Evolutionary conservation across 2,113 vertebrate genomes (phyloP).

Genomic region (Daboia siamensis): DNA sequence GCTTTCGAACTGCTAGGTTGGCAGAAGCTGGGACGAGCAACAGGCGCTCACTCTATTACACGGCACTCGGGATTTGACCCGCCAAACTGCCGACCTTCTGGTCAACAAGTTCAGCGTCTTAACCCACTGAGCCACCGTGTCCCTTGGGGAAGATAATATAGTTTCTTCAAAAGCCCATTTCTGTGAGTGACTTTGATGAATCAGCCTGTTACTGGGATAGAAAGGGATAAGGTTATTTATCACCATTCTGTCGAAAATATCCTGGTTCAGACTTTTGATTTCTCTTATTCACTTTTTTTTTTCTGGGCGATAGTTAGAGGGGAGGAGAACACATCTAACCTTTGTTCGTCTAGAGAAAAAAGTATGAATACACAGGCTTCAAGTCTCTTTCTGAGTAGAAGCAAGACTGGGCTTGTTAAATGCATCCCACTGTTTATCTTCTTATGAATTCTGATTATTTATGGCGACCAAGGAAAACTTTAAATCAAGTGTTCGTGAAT

Average conservation of each 20-base stretch:
- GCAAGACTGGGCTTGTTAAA: not conserved
- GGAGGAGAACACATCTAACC: not conserved
- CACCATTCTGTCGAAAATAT: slow-evolving; percentile 7
- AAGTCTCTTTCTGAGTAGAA: no score
- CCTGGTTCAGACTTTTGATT: slow-evolving; percentile 15
- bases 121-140: no score
- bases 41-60: no score
- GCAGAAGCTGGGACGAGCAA: no score
- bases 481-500: not conserved
- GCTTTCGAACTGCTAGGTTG: no score
- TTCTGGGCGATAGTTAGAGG: not conserved
- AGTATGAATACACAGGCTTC: no score
- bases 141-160: not conserved
- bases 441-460: not conserved
- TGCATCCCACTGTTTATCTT: not conserved
- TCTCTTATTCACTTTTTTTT: slow-evolving; percentile 18
- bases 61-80: no score
- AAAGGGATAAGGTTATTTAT: slow-evolving; percentile 26
- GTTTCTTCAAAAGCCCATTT: slow-evolving; percentile 6
- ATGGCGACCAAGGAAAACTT: not conserved
- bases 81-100: no score
- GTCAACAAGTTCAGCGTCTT: no score
- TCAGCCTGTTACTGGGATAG: slow-evolving; percentile 13
- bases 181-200: not conserved
- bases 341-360: not conserved